Percentiles rank a stretch among this genome's conserved stretches.
phyloP scores from a whole-genome alignment of 1,140 invertebrate genomes.

The Agraylea sexmaculata region DNA sequence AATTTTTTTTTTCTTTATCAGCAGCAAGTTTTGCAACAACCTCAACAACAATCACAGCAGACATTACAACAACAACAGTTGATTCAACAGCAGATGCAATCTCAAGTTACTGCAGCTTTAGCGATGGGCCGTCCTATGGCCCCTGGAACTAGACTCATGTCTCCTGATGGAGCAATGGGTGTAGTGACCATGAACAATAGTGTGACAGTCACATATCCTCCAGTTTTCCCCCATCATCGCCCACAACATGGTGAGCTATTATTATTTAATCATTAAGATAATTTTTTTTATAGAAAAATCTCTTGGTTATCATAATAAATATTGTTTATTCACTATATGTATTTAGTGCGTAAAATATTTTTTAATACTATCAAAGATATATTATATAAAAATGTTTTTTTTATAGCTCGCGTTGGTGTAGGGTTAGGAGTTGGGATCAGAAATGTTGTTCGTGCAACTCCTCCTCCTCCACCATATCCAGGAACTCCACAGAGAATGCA shows the following conservation, averaged over 20 bases:
- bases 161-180: conserved; percentile 50
- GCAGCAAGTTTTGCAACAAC: not conserved
- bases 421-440: conserved; percentile 26
- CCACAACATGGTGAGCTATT: conserved; percentile 14
- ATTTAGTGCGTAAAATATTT: not conserved
- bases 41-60: conserved; percentile 6
- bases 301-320: not conserved
- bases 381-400: conserved; percentile 18
- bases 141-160: conserved; percentile 47
- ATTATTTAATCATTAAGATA: conserved; percentile 2
- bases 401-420: conserved; percentile 26
- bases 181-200: conserved; percentile 51
- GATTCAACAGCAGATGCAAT: conserved; percentile 42
- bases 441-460: conserved; percentile 34
- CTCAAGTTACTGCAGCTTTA: conserved; percentile 48
- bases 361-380: too few species aligned
- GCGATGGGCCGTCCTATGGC: conserved; percentile 47
- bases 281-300: conserved; percentile 1
- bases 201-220: conserved; percentile 47
- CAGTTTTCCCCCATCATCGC: conserved; percentile 32
- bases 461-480: conserved; percentile 49
- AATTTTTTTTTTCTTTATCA: too few species aligned
- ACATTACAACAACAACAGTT: conserved; percentile 18
- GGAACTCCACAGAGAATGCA: conserved; percentile 27
- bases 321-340: not conserved